Conservation (phyloP, 2,113 vertebrate genomes). For the Pseudopodoces humilis region DNA sequence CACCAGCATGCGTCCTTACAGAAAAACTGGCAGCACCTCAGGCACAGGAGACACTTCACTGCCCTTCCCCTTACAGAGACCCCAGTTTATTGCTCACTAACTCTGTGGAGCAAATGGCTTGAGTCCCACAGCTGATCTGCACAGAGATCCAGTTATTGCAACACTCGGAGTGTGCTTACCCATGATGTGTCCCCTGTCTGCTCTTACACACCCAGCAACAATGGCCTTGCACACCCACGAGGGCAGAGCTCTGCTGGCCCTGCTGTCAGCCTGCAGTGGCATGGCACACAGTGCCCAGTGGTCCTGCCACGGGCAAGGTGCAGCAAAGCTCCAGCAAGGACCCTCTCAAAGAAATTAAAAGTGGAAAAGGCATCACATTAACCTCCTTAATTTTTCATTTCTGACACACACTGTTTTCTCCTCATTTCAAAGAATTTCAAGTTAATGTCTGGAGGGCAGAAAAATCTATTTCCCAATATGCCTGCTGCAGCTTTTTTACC, state of each 20-base stretch:
- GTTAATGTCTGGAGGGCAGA: slow-evolving; percentile 85
- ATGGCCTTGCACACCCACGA: rapidly evolving
- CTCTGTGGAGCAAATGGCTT: neutral
- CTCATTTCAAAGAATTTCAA: slow-evolving; percentile 87
- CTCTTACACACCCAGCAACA: neutral
- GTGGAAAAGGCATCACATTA: slow-evolving; percentile 70
- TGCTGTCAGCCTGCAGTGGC: rapidly evolving
- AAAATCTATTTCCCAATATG: slow-evolving; percentile 94
- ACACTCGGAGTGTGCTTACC: rapidly evolving
- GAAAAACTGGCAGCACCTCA: rapidly evolving
- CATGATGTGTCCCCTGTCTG: rapidly evolving
- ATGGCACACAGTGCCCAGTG: rapidly evolving
- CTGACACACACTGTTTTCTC: slow-evolving; percentile 79
- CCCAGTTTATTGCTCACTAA: neutral
- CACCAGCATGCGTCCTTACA: rapidly evolving
- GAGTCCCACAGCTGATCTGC: neutral
- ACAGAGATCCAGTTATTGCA: neutral
- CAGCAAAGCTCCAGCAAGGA: rapidly evolving
- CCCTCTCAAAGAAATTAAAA: slow-evolving; percentile 58
- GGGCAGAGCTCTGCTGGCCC: neutral
- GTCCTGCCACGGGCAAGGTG: neutral
- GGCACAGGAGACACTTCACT: neutral
- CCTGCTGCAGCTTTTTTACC: slow-evolving; percentile 82
- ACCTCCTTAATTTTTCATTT: slow-evolving; percentile 80
- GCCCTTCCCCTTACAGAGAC: neutral